Evolutionary conservation across 1,140 invertebrate species (phyloP).

Genomic region (Hyles vespertilio): DNA sequence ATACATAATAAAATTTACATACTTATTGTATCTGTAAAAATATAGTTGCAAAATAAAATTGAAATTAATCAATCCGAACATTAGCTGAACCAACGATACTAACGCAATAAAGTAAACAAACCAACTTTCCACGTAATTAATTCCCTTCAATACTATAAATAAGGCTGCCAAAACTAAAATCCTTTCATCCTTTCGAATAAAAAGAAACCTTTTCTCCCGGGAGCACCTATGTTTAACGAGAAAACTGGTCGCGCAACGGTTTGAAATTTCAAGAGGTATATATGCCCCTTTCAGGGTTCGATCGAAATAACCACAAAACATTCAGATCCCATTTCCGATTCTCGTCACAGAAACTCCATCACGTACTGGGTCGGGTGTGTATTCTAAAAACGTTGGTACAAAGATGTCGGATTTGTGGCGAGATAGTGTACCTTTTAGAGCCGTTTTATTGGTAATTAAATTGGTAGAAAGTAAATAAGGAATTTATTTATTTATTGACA

Average conservation of each 20-base stretch:
- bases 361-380: conserved; percentile 42
- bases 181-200: conserved; percentile 3
- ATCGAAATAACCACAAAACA: conserved; percentile 67
- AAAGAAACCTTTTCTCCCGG: conserved; percentile 10
- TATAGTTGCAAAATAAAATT: too few relatives aligned
- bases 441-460: conserved; percentile 7
- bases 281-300: conserved; percentile 49
- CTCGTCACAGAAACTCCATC: conserved; percentile 57
- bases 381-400: conserved; percentile 24
- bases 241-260: conserved; percentile 36
- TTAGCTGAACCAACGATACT: too few relatives aligned
- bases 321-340: conserved; percentile 62
- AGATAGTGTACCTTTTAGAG: conserved; percentile 2
- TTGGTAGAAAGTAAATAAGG: background rate
- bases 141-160: conserved; percentile 18
- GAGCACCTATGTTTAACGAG: conserved; percentile 37
- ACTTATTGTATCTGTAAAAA: too few relatives aligned
- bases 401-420: conserved; percentile 1
- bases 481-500: background rate
- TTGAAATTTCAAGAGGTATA: conserved; percentile 52
- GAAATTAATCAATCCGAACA: too few relatives aligned
- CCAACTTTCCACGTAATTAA: conserved; percentile 14
- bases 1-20: too few relatives aligned
- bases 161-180: conserved; percentile 23
- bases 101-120: too few relatives aligned